phyloP scores from a whole-genome alignment of 2,888 invertebrate species.

The Graphium colonna region DNA sequence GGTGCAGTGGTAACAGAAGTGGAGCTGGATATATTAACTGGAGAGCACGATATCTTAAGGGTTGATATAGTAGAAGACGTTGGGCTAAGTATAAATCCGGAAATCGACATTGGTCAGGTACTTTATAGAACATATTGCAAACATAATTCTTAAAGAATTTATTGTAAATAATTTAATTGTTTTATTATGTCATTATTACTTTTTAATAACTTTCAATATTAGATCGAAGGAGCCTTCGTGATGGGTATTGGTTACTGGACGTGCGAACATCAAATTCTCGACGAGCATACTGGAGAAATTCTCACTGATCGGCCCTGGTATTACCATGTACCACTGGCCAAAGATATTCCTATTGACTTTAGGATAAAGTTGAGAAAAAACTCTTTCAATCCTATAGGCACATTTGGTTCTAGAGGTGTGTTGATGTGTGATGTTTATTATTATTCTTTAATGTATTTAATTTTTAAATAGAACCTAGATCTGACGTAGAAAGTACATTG shows the following conservation, averaged over 20 bases:
- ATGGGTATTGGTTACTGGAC: constrained; percentile 89
- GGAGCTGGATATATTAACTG: constrained; percentile 87
- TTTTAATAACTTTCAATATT: not conserved
- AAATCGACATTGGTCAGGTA: constrained; percentile 84
- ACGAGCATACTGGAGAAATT: constrained; percentile 82
- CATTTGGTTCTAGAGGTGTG: constrained; percentile 22
- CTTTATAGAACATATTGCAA: constrained; percentile 15
- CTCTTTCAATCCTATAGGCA: constrained; percentile 65
- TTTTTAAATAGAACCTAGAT: too few relatives aligned
- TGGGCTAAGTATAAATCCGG: constrained; percentile 83
- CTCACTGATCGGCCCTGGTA: constrained; percentile 88
- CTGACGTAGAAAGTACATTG: too few relatives aligned
- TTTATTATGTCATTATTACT: too few relatives aligned
- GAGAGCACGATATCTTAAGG: constrained; percentile 81
- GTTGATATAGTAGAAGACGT: constrained; percentile 85
- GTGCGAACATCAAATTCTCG: constrained; percentile 83
- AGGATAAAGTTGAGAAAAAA: constrained; percentile 83
- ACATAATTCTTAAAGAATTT: not conserved
- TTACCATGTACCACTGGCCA: constrained; percentile 85
- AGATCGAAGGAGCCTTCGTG: constrained; percentile 86
- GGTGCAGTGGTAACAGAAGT: constrained; percentile 83
- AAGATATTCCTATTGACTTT: constrained; percentile 89
- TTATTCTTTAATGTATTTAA: not conserved
- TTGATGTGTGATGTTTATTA: not conserved
- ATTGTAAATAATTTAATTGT: too few relatives aligned